Evolutionary conservation across 1,140 invertebrate genomes (phyloP), one percentile per base, ranked within the genome.

Genomic region (Tyrophagus putrescentiae): DNA sequence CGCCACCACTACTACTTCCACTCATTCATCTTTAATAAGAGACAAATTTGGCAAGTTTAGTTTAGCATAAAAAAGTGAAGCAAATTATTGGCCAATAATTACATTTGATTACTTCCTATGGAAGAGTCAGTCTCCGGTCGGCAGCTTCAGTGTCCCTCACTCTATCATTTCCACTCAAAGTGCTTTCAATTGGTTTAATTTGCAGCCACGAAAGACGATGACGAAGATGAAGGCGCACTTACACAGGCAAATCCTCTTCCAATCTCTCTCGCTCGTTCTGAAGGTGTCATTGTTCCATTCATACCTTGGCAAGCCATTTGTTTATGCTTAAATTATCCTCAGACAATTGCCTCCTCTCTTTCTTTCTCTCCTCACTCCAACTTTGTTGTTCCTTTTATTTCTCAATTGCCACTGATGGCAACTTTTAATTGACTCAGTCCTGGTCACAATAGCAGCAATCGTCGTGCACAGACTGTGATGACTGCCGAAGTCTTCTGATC

Each of bases 31-130:
- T 48, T 48, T 48, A 48, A 48, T 48, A 48, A 48, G 45, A 48
- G 45, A 48, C 7, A 7, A 18, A 48, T 48, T 48, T 18, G 18
- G 18, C 7, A 6, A 18, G 18, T 18, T n/a, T 18, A 29, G 18
- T 48, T 48, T 18, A 18, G 18, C 45, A 6, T 18, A 6, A 48
- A n/a, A n/a, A 48, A 48, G 18, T 48, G 21, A 48, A 48, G 45
- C 45, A 48, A 48, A 48, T 48, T 48, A 48, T 48, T 48, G 45
- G 45, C 45, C 45, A 48, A 48, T 48, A 48, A 48, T 48, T 48
- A 48, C 45, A 29, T 48, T 48, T 48, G 45, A 48, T 48, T 48
- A 48, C 45, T 48, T 48, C 45, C 45, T 18, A 48, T 39, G 13
- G n/a, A 39, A 39, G 13, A 39, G 36, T 39, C 13, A 39, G 21